These are phyloP conservation scores for Brachycybe producta DNA, from an alignment of 2,888 invertebrate species.

Conservation along the genomic window DNA sequence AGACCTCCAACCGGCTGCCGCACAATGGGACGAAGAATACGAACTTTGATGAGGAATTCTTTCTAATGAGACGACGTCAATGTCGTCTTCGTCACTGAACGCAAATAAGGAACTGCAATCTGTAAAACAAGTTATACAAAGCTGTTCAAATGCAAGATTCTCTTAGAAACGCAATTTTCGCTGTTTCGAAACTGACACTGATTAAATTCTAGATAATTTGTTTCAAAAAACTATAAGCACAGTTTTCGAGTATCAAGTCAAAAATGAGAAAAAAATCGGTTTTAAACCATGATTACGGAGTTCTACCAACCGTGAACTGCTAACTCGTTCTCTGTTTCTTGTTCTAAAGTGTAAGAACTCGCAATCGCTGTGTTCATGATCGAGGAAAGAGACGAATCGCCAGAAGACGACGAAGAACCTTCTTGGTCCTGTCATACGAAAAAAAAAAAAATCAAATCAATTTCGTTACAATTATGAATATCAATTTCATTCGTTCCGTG, in stretches of 20 bases:
- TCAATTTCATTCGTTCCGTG: too few species aligned
- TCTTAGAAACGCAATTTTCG: too few species aligned
- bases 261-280: too few species aligned
- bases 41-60: conserved; percentile 1
- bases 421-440: conserved; percentile 14
- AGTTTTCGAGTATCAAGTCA: too few species aligned
- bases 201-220: too few species aligned
- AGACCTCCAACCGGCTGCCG: background rate
- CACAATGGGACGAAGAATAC: background rate
- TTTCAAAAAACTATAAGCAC: too few species aligned
- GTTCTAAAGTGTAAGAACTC: conserved; percentile 3
- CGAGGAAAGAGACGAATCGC: conserved; percentile 13
- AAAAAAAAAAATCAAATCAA: background rate
- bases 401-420: background rate
- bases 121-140: conserved; percentile 1
- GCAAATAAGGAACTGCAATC: conserved; percentile 19
- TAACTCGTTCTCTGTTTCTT: conserved; percentile 5
- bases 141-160: background rate
- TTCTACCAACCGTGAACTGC: conserved; percentile 10
- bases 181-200: too few species aligned
- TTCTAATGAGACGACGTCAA: conserved; percentile 18
- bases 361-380: conserved; percentile 18
- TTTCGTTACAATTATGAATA: background rate
- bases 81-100: conserved; percentile 16
- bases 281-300: too few species aligned